phyloP scores from a whole-genome alignment of 2,113 vertebrate genomes.

The Barnardius zonarius region DNA sequence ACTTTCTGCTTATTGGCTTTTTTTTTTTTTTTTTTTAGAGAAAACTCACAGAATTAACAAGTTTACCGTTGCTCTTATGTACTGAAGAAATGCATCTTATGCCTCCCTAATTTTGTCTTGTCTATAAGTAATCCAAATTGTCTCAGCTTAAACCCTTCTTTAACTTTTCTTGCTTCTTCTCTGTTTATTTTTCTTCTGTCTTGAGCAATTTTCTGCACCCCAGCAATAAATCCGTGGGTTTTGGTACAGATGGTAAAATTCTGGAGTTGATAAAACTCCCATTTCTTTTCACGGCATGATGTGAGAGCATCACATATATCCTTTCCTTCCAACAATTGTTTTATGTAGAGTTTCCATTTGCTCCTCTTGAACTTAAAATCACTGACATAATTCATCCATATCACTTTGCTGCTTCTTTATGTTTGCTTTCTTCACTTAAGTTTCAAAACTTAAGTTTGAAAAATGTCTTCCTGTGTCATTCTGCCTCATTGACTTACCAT shows the following conservation, averaged over 20 bases:
- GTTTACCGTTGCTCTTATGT: not conserved
- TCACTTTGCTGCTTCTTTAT: not conserved
- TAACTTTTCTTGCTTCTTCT: not conserved
- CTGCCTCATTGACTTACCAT: not conserved
- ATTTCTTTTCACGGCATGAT: not conserved
- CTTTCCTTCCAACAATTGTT: not conserved
- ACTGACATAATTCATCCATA: not conserved
- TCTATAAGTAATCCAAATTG: not conserved
- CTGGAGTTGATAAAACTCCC: not conserved
- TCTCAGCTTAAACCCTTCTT: not conserved
- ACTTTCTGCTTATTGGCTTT: too few relatives aligned
- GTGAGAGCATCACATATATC: not conserved
- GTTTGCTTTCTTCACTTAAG: not conserved
- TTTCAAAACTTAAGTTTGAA: not conserved
- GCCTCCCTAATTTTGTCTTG: not conserved
- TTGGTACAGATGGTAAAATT: not conserved
- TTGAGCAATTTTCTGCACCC: not conserved
- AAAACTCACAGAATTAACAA: not conserved
- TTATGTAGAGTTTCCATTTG: not conserved
- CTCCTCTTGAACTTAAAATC: not conserved
- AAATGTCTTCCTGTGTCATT: not conserved
- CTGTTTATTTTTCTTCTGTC: not conserved
- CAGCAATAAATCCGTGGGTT: not conserved
- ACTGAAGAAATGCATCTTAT: not conserved
- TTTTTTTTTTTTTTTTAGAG: not conserved